phyloP scores from a whole-genome alignment of 2,797 vertebrate species.

The Cynodonichthys magdalenae region DNA sequence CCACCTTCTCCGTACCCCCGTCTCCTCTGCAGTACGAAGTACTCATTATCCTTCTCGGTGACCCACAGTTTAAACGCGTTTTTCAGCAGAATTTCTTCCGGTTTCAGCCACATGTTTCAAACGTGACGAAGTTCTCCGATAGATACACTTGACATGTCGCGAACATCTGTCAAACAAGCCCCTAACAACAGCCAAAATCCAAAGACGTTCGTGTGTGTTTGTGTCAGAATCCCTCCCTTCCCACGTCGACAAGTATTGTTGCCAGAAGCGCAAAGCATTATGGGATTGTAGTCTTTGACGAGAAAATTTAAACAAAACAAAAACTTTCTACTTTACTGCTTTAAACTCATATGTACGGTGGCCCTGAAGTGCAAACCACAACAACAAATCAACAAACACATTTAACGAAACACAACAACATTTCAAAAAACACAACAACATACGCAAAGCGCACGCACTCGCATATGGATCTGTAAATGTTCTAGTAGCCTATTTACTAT shows the following conservation, averaged over 20 bases:
- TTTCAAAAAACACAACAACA: too few species aligned
- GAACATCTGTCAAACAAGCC: conserved; percentile 45
- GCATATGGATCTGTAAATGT: too few species aligned
- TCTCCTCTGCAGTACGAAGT: conserved; percentile 93
- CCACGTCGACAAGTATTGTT: conserved; percentile 84
- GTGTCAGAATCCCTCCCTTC: conserved; percentile 74
- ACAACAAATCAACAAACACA: too few species aligned
- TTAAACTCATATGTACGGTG: too few species aligned
- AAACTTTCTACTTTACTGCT: too few species aligned
- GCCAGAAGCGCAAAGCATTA: conserved; percentile 59
- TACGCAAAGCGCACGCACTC: too few species aligned
- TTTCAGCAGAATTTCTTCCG: conserved; percentile 95
- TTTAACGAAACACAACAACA: too few species aligned
- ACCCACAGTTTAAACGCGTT: conserved; percentile 96
- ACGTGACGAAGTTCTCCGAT: conserved; percentile 40
- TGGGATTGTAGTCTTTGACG: conserved; percentile 85
- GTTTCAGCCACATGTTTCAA: conserved; percentile 93
- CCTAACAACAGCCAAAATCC: conserved; percentile 60
- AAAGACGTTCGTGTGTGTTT: conserved; percentile 68
- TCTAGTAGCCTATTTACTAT: too few species aligned
- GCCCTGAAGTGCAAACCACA: too few species aligned
- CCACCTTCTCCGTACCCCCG: conserved; percentile 92
- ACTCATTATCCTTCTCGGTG: conserved; percentile 91
- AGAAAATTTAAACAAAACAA: background rate
- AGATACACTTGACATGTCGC: conserved; percentile 68